Evolutionary conservation across 2,888 invertebrate species (phyloP).

Genomic region (Hydropsyche betteni): DNA sequence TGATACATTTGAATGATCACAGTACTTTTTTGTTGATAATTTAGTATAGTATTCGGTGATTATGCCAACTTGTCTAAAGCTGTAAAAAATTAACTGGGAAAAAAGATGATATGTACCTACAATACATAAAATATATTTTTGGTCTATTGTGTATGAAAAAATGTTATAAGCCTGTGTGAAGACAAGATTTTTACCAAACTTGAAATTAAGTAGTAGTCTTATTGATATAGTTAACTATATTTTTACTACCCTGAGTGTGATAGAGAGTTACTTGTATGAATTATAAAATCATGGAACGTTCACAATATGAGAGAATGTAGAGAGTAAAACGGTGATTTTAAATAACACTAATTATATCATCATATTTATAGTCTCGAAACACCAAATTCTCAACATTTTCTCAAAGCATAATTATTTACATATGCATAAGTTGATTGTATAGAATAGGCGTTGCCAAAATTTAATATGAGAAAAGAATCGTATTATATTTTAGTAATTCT

Average conservation of each 20-base stretch:
- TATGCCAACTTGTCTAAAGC: too few relatives aligned
- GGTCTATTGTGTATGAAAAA: conserved; percentile 45
- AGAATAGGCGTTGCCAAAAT: conserved; percentile 46
- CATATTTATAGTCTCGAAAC: conserved; percentile 31
- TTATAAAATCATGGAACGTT: background rate
- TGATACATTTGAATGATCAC: background rate
- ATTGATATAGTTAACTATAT: conserved; percentile 48
- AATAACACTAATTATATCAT: conserved; percentile 21
- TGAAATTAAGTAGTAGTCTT: conserved; percentile 48
- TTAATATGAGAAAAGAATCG: conserved; percentile 19
- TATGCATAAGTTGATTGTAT: conserved; percentile 37
- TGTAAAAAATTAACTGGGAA: too few relatives aligned
- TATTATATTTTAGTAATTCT: too few relatives aligned
- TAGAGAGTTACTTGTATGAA: conserved; percentile 35
- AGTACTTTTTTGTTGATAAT: conserved; percentile 3
- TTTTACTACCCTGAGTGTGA: conserved; percentile 47
- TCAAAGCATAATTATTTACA: conserved; percentile 27
- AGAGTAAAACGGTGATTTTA: conserved; percentile 16
- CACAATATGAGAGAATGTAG: background rate
- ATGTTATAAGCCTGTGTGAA: conserved; percentile 38
- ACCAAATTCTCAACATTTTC: conserved; percentile 39
- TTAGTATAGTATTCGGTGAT: too few relatives aligned
- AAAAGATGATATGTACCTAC: too few relatives aligned
- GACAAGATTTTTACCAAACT: conserved; percentile 50
- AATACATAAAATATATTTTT: conserved; percentile 38